phyloP scores from a whole-genome alignment of 2,113 vertebrate genomes.

The Limnothrissa miodon region DNA sequence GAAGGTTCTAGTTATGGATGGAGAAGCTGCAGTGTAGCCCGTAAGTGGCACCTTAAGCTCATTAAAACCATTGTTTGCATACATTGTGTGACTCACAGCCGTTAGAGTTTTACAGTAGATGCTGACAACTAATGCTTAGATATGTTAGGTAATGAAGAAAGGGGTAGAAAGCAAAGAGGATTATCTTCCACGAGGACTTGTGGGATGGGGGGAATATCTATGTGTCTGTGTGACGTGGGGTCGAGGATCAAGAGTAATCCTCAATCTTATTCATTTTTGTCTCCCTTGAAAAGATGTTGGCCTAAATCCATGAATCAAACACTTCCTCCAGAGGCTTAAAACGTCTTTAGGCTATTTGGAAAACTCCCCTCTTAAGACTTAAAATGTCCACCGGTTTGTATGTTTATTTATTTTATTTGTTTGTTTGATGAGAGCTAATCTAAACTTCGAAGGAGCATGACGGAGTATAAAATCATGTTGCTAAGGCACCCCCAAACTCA shows the following conservation, averaged over 20 bases:
- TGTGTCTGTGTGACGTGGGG: neutral
- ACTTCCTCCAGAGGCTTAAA: neutral
- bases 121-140: neutral
- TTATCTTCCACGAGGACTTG: neutral
- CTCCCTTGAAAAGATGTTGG: neutral
- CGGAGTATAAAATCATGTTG: neutral
- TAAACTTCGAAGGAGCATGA: neutral
- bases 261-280: neutral
- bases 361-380: neutral
- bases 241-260: conserved; percentile 1
- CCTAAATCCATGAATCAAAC: neutral
- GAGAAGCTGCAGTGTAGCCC: neutral
- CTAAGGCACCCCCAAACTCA: neutral
- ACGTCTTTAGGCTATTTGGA: no score
- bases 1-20: neutral
- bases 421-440: neutral
- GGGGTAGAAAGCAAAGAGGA: conserved; percentile 4
- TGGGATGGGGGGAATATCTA: neutral
- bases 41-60: neutral
- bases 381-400: neutral
- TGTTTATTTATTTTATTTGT: no score
- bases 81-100: neutral
- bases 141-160: neutral
- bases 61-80: conserved; percentile 1
- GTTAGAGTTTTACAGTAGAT: neutral